Percentiles rank a stretch among this genome's conserved stretches.
phyloP scores from a whole-genome alignment of 1,140 invertebrate species.

The Aricia agestis region DNA sequence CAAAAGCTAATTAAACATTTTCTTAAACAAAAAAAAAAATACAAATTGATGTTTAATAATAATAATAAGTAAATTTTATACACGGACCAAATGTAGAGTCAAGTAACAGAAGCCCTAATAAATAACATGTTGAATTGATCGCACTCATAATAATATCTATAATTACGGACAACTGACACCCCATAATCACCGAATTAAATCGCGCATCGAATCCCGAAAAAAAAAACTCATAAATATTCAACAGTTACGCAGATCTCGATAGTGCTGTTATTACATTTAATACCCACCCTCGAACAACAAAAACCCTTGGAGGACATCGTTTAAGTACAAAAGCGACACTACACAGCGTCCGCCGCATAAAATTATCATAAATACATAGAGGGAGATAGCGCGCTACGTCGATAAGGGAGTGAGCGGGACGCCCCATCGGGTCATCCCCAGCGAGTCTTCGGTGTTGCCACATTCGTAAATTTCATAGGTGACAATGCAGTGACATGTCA shows the following conservation, averaged over 20 bases:
- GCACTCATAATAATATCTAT: conserved; percentile 29
- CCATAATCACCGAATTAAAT: conserved; percentile 61
- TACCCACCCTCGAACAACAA: conserved; percentile 58
- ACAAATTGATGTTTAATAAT: too few species aligned
- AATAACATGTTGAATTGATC: conserved; percentile 13
- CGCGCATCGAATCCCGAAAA: conserved; percentile 38
- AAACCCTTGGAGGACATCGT: conserved; percentile 55
- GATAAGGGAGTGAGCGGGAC: conserved; percentile 29
- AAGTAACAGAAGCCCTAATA: neutral
- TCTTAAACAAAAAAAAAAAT: too few species aligned
- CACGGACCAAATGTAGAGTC: neutral
- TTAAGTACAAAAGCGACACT: conserved; percentile 59
- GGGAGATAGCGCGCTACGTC: conserved; percentile 34
- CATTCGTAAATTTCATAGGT: conserved; percentile 49
- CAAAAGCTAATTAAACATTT: too few species aligned
- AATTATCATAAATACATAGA: conserved; percentile 71
- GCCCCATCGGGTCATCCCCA: conserved; percentile 44
- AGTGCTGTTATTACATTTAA: conserved; percentile 59
- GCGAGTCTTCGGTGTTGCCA: conserved; percentile 35
- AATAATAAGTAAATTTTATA: neutral
- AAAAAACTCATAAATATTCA: conserved; percentile 67
- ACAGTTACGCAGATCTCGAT: conserved; percentile 40
- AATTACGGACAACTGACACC: conserved; percentile 62
- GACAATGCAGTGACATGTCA: conserved; percentile 66
- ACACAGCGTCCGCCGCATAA: conserved; percentile 60